These are phyloP conservation scores for Steinernema feltiae DNA, from an alignment of 1,140 invertebrate species.

Conservation along the genomic window DNA sequence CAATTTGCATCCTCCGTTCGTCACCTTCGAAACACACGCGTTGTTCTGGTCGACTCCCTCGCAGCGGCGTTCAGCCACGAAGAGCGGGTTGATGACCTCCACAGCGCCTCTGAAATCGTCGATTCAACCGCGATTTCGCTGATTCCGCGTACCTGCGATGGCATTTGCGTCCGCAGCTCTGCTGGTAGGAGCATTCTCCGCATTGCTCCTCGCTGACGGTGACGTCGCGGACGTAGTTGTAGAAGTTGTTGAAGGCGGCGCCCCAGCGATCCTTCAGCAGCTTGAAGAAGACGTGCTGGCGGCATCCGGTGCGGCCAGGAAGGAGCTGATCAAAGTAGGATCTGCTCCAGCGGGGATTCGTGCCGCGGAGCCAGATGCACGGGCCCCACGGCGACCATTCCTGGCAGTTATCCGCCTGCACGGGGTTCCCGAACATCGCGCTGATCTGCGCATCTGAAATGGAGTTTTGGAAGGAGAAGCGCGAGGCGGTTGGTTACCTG, in stretches of 20 bases:
- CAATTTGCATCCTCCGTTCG: constrained; percentile 39
- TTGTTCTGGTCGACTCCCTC: constrained; percentile 47
- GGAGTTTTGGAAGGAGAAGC: too few species aligned
- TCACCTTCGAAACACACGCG: constrained; percentile 36
- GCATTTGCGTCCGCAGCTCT: constrained; percentile 52
- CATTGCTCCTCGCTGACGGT: constrained; percentile 54
- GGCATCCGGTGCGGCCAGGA: constrained; percentile 51
- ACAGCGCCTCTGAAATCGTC: constrained; percentile 41
- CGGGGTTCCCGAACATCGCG: constrained; percentile 55
- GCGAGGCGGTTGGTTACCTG: too few species aligned
- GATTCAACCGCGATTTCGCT: background rate
- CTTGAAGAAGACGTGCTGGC: constrained; percentile 55
- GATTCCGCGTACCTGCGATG: constrained; percentile 43
- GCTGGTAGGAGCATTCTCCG: constrained; percentile 53
- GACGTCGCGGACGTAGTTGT: constrained; percentile 48
- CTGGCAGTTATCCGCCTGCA: constrained; percentile 33
- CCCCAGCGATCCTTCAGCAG: constrained; percentile 54
- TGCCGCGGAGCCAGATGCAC: constrained; percentile 55
- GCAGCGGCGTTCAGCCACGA: constrained; percentile 52
- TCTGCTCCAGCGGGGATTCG: constrained; percentile 41
- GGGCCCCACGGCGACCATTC: constrained; percentile 56
- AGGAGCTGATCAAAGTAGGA: constrained; percentile 56
- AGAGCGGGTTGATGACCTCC: constrained; percentile 49
- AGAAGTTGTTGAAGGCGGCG: constrained; percentile 55
- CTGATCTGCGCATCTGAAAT: constrained; percentile 41